Evolutionary conservation across 2,113 vertebrate species (phyloP), one percentile per base, ranked within the genome.

Genomic region (Probosciger aterrimus): DNA sequence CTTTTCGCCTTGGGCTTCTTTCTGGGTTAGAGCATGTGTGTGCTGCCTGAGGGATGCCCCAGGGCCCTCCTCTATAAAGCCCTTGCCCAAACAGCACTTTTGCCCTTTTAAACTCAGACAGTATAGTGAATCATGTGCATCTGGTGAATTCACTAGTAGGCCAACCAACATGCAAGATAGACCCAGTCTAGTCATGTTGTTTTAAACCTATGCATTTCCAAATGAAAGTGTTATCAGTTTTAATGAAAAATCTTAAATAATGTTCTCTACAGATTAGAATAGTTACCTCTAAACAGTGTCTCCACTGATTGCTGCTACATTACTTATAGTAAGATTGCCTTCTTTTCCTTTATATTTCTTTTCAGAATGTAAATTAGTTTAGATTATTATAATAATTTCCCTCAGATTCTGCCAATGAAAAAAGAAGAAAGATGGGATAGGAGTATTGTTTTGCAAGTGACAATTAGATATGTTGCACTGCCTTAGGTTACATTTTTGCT

Each of bases 401-500:
- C 77, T 90, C 43, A 71, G 76, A 90, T 78, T 68, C 35, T 84
- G 19, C 31, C 65, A 79, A 62, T 92, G 90, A 86, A 90, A 91
- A 88, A 79, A 73, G 41, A 91, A 82, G 83, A 86, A 92, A 94
- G 75, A 64, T 22, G 24, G 49, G 78, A 75, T 44, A 81, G 43
- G 90, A 73, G 18, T 68, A 59, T 52, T 91, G 57, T 82, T 90
- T 85, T 95, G 33, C 52, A 86, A 81, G 69, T 82, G 76, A 79
- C 86, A 94, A 8, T 71, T 90, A 80, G 82, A 37, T 94, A 81
- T 49, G 28, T 57, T 84, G 69, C 88, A 79, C 44, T 78, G 88
- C 77, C 73, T 95, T 79, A 78, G 73, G 80, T 88, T 91, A 35
- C 30, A 62, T 74, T 94, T 97, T 43, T 96, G 71, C 83, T 96